Percentiles rank a stretch among this genome's conserved stretches.
Conservation (phyloP, 2,797 vertebrate genomes). For the Potorous gilbertii region DNA sequence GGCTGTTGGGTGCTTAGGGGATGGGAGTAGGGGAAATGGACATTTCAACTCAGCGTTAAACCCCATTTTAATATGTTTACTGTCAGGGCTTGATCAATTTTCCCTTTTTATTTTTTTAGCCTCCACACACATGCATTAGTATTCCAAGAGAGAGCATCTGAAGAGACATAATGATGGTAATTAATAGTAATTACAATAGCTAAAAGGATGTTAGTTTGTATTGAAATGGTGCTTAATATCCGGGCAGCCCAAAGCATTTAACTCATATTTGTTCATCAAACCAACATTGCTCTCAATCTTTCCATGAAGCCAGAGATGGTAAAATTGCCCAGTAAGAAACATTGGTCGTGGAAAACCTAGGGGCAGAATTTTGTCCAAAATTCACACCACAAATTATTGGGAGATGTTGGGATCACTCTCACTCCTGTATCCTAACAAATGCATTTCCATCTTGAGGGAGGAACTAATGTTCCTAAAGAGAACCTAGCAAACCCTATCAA, state of each 20-base stretch:
- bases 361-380: not conserved
- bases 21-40: not conserved
- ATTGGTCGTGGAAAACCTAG: constrained; percentile 8
- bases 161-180: constrained; percentile 10
- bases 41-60: not conserved
- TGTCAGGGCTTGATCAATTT: constrained; percentile 24
- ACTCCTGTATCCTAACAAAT: not conserved
- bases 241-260: not conserved
- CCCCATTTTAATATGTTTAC: constrained; percentile 13
- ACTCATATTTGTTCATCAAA: constrained; percentile 24
- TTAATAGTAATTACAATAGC: constrained; percentile 25
- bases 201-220: constrained; percentile 23
- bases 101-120: not conserved
- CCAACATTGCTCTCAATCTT: not conserved
- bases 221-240: constrained; percentile 42
- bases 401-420: not conserved
- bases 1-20: not conserved
- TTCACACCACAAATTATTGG: not conserved
- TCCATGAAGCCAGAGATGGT: not conserved
- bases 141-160: constrained; percentile 29
- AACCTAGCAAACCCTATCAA: not conserved
- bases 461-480: not conserved
- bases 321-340: not conserved
- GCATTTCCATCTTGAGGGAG: not conserved
- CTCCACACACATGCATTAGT: constrained; percentile 21